Base-by-base conservation (phyloP, 2,797 vertebrate genomes). In the Clarias platycephalus region DNA sequence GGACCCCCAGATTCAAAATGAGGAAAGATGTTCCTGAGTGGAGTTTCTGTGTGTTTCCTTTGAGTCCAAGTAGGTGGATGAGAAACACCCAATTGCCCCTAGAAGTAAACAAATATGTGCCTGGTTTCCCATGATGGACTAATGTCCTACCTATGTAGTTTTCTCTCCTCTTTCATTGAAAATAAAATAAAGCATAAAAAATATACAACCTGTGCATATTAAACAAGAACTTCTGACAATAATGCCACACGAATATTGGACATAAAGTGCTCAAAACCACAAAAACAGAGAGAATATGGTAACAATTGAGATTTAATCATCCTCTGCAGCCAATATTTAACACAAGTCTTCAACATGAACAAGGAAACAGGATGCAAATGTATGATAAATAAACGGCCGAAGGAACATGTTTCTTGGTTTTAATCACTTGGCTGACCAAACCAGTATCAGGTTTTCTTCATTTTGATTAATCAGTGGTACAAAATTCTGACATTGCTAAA, bases 311-410 rank as follows among this genome's bases (percentile, higher is more conserved):
- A 64, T 40, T n/a, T 70, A 71, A 57, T 81, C 34, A 4, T 44
- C 18, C n/a, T 16, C 60, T 75, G 40, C 34, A 83, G 76, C 34
- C 24, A 67, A 22, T 44, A 79, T 57, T n/a, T 62, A 67, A 60
- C 57, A 28, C 18, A 68, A 82, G 40, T 15, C 26, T 74, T 80
- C 28, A 64, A 53, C 26, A 78, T 5, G 83, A 86, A 74, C 76
- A 44, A 86, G 34, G 44, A 86, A 83, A 83, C 75, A 74, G 80
- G 67, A 80, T 58, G 68, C 81, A 83, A 83, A 83, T 83, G 76
- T 60, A 60, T 75, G 64, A 80, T 81, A 70, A 76, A 76, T 85
- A 70, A 85, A 71, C 37, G n/a, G 68, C 63, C 77, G 71, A 24
- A 71, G 44, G 80, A 78, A 24, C 44, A 34, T 34, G 22, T 80